A percentile compares a stretch with the other conserved stretches of the same genome.
These are phyloP conservation scores for Diarsia dahlii DNA, from an alignment of 2,888 invertebrate species.

Conservation along the genomic window DNA sequence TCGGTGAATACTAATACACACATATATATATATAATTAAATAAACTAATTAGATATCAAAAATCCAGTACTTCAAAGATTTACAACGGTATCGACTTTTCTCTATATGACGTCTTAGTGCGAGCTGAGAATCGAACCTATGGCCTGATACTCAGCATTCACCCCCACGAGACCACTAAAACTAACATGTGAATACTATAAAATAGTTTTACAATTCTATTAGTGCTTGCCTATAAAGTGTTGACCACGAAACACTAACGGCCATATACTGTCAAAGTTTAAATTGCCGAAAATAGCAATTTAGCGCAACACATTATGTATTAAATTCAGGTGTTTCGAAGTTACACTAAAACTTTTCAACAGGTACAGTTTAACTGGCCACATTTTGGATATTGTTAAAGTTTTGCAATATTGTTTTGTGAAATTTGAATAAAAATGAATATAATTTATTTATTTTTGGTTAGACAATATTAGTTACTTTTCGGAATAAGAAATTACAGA, in stretches of 20 bases:
- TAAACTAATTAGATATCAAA: no score
- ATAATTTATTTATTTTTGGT: not conserved
- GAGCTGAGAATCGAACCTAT: not conserved
- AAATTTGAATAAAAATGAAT: not conserved
- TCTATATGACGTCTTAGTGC: not conserved
- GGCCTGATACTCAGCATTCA: not conserved
- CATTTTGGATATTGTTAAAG: slow-evolving; percentile 17
- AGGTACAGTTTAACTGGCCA: slow-evolving; percentile 19
- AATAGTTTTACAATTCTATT: not conserved
- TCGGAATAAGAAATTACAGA: not conserved
- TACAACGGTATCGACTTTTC: not conserved
- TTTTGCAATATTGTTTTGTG: slow-evolving; percentile 10
- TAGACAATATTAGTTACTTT: not conserved
- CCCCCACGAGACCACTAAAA: no score
- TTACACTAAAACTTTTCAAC: slow-evolving; percentile 37
- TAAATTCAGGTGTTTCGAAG: slow-evolving; percentile 35
- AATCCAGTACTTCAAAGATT: not conserved
- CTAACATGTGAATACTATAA: not conserved
- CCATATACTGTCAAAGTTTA: slow-evolving; percentile 27
- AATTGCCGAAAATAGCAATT: slow-evolving; percentile 45
- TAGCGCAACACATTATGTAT: slow-evolving; percentile 22
- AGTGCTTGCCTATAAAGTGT: not conserved
- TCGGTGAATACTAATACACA: no score
- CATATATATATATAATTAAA: no score
- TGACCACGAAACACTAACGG: slow-evolving; percentile 11